These are phyloP conservation scores for Protosalanx chinensis DNA, from an alignment of 2,797 vertebrate species.

Conservation along the genomic window DNA sequence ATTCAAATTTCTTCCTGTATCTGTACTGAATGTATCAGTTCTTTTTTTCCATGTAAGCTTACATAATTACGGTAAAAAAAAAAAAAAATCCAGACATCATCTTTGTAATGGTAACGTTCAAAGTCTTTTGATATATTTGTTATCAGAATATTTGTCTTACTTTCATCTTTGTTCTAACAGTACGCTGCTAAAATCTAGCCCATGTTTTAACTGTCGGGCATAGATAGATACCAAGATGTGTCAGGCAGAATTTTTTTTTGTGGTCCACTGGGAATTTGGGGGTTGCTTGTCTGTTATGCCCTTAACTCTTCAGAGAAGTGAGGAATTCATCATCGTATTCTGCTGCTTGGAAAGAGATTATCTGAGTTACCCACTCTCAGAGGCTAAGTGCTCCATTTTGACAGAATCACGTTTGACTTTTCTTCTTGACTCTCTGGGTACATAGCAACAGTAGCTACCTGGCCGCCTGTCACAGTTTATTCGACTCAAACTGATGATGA, in stretches of 20 bases:
- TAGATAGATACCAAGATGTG: constrained; percentile 19
- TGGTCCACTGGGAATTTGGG: constrained; percentile 29
- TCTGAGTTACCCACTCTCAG: constrained; percentile 11
- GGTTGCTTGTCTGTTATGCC: constrained; percentile 33
- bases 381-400: constrained; percentile 39
- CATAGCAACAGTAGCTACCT: constrained; percentile 16
- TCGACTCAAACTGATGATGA: constrained; percentile 39
- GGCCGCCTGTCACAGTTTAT: constrained; percentile 52
- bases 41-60: neutral
- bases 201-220: constrained; percentile 23
- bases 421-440: constrained; percentile 41
- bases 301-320: constrained; percentile 34
- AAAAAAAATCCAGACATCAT: neutral
- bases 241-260: constrained; percentile 27
- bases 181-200: constrained; percentile 1
- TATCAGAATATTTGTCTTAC: neutral
- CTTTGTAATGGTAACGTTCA: neutral
- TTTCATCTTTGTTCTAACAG: neutral
- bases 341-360: constrained; percentile 20
- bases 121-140: neutral
- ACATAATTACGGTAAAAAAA: too few species aligned
- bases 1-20: neutral
- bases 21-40: neutral
- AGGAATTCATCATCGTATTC: constrained; percentile 43
- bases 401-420: constrained; percentile 51